Evolutionary conservation across 2,888 invertebrate species (phyloP), one percentile per base, ranked within the genome.

Genomic region (Brenthis hecate): DNA sequence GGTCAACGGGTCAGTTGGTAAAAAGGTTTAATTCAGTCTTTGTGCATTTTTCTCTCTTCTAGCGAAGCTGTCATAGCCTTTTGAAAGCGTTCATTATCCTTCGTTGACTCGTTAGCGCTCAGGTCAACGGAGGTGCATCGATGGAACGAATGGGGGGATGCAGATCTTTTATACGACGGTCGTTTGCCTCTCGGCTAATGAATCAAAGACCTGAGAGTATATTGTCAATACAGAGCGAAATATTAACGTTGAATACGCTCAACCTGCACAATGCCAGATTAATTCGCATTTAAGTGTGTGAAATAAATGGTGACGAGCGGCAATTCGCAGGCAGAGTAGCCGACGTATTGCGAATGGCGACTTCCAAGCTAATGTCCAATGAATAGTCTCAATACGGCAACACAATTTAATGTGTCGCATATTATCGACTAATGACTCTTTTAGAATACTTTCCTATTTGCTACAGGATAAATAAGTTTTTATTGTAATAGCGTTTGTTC

Each of bases 131-230:
- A 87, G 88, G 85, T 87, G 86, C 85, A 86, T 83, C 84, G 83
- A 84, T 78, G 84, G 84, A 85, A 85, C 87, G 87, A 88, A 87
- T 85, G 85, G 80, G 84, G 81, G 85, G 87, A 85, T 86, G 85
- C 86, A 86, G 81, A 81, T 85, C 86, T 85, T 90, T 91, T 92
- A 90, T 90, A 76, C 81, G 72, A 68, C 77, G 91, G 90, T 87
- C 91, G 84, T 91, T 92, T 84, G 85, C 89, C 90, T 83, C 74
- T 80, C 79, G 73, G 85, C 85, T 92, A 91, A 92, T 92, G 91
- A 92, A 91, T 91, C 90, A 85, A 86, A 86, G 83, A 82, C 82
- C 83, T 87, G 84, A 83, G 85, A 86, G 81, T 83, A 84, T 84
- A 88, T 89, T 89, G 87, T 86, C 89, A 91, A 91, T 90, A 87